Conservation (phyloP, 1,140 invertebrate genomes). For the Heliothis subflexa region DNA sequence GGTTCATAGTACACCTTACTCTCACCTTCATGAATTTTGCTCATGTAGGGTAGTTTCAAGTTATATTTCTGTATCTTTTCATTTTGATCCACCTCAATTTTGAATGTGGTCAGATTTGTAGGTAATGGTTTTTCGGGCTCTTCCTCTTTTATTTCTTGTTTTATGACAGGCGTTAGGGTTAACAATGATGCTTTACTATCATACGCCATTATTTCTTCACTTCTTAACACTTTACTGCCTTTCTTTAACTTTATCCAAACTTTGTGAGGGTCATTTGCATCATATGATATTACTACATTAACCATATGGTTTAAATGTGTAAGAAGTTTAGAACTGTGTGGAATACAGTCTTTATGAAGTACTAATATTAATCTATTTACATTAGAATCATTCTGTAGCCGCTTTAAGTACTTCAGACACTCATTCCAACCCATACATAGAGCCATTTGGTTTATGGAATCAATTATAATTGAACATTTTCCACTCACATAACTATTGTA, state of each 20-base stretch:
- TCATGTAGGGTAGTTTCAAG: constrained; percentile 87
- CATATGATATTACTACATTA: constrained; percentile 79
- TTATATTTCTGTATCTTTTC: constrained; percentile 86
- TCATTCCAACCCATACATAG: constrained; percentile 71
- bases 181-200: constrained; percentile 66
- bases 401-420: constrained; percentile 65
- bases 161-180: constrained; percentile 74
- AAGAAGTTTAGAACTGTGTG: constrained; percentile 72
- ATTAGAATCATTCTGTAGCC: constrained; percentile 58
- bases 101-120: constrained; percentile 86
- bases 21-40: constrained; percentile 80
- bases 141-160: constrained; percentile 72
- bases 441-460: constrained; percentile 82
- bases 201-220: constrained; percentile 81
- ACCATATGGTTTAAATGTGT: constrained; percentile 83
- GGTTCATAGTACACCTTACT: constrained; percentile 87
- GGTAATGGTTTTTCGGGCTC: constrained; percentile 73
- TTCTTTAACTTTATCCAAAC: constrained; percentile 79
- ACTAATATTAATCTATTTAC: constrained; percentile 82
- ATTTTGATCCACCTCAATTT: constrained; percentile 86
- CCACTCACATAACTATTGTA: constrained; percentile 51
- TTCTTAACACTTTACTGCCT: constrained; percentile 82
- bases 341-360: constrained; percentile 84
- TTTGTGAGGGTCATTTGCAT: constrained; percentile 62
- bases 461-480: constrained; percentile 71